Percentiles rank a stretch among this genome's conserved stretches.
phyloP scores from a whole-genome alignment of 2,113 vertebrate species.

The Cricetomys ansorgei region DNA sequence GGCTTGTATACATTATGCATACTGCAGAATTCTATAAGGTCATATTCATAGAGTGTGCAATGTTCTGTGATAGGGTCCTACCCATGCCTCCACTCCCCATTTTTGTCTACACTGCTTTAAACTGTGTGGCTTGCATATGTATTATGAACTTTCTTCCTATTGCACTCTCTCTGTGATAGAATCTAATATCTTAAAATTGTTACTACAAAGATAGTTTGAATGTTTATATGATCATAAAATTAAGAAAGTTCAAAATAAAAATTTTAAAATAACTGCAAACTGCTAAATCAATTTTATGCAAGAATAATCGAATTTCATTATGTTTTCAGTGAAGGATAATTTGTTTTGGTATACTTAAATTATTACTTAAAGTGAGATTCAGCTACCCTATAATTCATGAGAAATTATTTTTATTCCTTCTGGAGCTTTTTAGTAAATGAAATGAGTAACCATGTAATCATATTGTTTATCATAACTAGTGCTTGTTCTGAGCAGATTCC shows the following conservation, averaged over 20 bases:
- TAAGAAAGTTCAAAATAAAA: background rate
- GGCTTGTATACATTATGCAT: background rate
- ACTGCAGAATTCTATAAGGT: background rate
- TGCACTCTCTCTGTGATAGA: background rate
- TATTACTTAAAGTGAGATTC: constrained; percentile 18
- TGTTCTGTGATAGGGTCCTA: background rate
- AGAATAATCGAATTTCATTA: background rate
- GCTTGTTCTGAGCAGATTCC: background rate
- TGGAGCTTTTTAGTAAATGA: constrained; percentile 41
- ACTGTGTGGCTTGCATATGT: background rate
- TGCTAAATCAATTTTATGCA: constrained; percentile 40
- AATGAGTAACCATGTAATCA: constrained; percentile 55
- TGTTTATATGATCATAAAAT: background rate
- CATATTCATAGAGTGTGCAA: background rate
- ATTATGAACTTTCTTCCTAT: background rate
- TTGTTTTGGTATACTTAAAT: constrained; percentile 47
- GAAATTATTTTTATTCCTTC: constrained; percentile 31
- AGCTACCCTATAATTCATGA: constrained; percentile 51
- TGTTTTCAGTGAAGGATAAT: constrained; percentile 56
- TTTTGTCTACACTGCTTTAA: background rate
- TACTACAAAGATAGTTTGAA: background rate
- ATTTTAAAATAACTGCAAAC: constrained; percentile 20
- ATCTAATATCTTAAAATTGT: background rate
- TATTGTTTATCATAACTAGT: constrained; percentile 41
- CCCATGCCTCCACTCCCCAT: background rate